These are phyloP conservation scores for Aurelia sp. DNA, from an alignment of 30 jellyfish, hydroid and myxozoan genomes.

Conservation along the genomic window DNA sequence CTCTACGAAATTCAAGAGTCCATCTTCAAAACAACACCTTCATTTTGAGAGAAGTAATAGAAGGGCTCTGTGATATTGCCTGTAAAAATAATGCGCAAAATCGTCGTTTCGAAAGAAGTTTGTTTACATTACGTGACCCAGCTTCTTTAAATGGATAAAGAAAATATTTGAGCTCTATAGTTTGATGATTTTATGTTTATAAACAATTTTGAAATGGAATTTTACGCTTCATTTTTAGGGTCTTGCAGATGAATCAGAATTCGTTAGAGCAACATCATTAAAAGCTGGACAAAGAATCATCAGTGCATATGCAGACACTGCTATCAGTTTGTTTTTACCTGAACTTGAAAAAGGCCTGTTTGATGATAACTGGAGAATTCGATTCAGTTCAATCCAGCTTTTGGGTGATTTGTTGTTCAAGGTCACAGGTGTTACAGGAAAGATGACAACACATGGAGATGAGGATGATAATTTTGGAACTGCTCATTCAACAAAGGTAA, in stretches of 20 bases:
- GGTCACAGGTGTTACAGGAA: slow-evolving; percentile 95
- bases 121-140: no score
- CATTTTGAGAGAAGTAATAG: no score
- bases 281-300: slow-evolving; percentile 98
- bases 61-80: no score
- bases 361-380: slow-evolving; percentile 97
- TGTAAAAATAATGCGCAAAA: no score
- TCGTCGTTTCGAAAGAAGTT: no score
- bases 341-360: slow-evolving; percentile 94
- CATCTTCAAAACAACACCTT: no score
- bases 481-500: slow-evolving; percentile 93
- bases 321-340: slow-evolving; percentile 83
- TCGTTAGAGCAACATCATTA: slow-evolving; percentile 92
- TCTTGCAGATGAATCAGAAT: slow-evolving; percentile 93
- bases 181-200: no score
- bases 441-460: slow-evolving; percentile 94
- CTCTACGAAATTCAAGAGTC: no score
- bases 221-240: slow-evolving; percentile 68
- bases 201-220: not conserved
- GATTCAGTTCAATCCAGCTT: slow-evolving; percentile 91
- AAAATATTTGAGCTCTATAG: no score
- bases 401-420: slow-evolving; percentile 95
- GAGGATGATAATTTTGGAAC: slow-evolving; percentile 99
- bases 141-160: no score
- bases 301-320: slow-evolving; percentile 91